A percentile compares a stretch with the other conserved stretches of the same genome.
Conservation (phyloP, 2,888 invertebrate species). For the Petrophora chlorosata region DNA sequence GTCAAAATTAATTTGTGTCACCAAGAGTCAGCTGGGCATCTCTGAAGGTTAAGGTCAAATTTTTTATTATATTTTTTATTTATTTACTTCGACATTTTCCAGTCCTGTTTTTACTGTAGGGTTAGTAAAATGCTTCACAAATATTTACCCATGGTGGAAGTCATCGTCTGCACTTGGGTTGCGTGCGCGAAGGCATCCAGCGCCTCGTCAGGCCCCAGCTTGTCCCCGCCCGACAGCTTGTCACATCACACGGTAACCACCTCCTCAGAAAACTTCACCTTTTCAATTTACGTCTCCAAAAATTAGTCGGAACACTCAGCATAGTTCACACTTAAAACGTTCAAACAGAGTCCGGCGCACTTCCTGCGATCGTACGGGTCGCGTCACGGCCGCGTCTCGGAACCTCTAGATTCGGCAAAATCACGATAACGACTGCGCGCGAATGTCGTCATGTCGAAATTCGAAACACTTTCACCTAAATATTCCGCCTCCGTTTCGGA, state of each 20-base stretch:
- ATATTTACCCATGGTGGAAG: conserved; percentile 82
- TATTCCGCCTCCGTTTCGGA: conserved; percentile 83
- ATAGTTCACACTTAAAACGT: conserved; percentile 70
- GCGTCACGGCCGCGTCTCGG: conserved; percentile 59
- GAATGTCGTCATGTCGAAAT: conserved; percentile 84
- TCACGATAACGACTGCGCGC: conserved; percentile 84
- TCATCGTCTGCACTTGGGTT: conserved; percentile 78
- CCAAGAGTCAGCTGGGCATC: no score
- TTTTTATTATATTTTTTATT: no score
- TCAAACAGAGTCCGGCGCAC: conserved; percentile 63
- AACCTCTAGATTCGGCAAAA: conserved; percentile 83
- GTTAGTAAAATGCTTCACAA: conserved; percentile 10
- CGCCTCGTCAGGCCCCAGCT: conserved; percentile 76
- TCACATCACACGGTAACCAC: conserved; percentile 74
- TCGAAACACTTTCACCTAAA: conserved; percentile 85
- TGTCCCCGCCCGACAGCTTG: conserved; percentile 76
- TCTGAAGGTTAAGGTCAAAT: no score
- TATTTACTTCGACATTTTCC: no score
- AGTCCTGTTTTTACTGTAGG: no score
- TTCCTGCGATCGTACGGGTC: conserved; percentile 66
- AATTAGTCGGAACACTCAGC: conserved; percentile 71
- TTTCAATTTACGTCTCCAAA: conserved; percentile 76
- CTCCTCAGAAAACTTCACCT: conserved; percentile 69
- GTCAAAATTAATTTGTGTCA: no score
- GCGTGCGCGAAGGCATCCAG: conserved; percentile 71